Percentiles rank a stretch among this genome's conserved stretches.
Evolutionary conservation across 2,797 vertebrate species (phyloP).

Genomic region (Kryptolebias ocellatus): DNA sequence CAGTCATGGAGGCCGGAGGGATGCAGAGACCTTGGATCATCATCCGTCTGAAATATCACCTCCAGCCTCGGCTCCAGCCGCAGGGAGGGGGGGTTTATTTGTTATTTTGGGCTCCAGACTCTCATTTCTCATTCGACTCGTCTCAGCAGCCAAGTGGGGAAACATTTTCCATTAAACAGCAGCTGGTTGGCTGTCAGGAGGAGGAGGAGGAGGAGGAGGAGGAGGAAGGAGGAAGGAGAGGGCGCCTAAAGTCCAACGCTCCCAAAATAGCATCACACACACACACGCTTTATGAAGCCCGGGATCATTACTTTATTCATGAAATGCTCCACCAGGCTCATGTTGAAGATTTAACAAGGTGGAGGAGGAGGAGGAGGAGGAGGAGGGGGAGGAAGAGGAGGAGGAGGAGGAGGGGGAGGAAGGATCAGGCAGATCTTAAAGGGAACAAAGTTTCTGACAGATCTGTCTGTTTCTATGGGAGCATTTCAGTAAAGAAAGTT

Average conservation of each 20-base stretch:
- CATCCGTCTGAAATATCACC: conserved; percentile 21
- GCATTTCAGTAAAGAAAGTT: too few relatives aligned
- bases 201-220: conserved; percentile 27
- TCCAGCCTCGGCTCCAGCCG: neutral
- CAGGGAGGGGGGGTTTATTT: neutral
- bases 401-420: too few relatives aligned
- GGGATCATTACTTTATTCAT: neutral
- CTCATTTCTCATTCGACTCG: conserved; percentile 1
- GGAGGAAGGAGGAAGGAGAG: conserved; percentile 14
- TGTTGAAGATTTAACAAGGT: neutral
- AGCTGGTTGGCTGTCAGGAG: conserved; percentile 56
- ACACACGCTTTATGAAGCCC: neutral
- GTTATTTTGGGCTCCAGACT: neutral
- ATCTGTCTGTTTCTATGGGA: too few relatives aligned
- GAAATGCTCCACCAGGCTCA: neutral
- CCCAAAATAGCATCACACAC: conserved; percentile 36
- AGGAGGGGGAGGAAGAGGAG: rapidly evolving
- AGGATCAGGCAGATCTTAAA: too few relatives aligned
- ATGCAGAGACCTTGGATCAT: conserved; percentile 28
- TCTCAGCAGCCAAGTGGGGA: conserved; percentile 8
- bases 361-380: neutral
- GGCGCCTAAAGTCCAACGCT: conserved; percentile 20
- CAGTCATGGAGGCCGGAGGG: conserved; percentile 17
- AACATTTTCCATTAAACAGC: conserved; percentile 22
- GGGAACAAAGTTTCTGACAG: too few relatives aligned